Conservation (phyloP, 2,888 invertebrate species). For the Rhagonycha lutea region DNA sequence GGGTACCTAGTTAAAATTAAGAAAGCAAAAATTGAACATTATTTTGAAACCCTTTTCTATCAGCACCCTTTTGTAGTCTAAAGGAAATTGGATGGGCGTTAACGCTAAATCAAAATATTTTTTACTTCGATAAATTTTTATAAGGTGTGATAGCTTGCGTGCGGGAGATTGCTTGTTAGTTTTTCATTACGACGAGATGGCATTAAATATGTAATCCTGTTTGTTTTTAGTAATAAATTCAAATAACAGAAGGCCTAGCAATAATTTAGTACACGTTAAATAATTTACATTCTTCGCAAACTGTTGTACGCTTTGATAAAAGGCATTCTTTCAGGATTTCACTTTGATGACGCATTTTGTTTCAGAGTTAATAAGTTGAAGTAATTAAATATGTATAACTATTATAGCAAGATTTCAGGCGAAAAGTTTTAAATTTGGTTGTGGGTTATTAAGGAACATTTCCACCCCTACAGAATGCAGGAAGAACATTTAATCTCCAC, state of each 20-base stretch:
- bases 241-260: not conserved
- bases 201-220: not conserved
- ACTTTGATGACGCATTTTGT: not conserved
- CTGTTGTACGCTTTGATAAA: not conserved
- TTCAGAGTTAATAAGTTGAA: not conserved
- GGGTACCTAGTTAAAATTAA: not conserved
- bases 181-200: not conserved
- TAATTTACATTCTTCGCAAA: not conserved
- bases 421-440: conserved; percentile 1
- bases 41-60: not conserved
- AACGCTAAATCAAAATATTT: not conserved
- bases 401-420: not conserved
- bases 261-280: not conserved
- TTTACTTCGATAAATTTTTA: not conserved
- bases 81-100: not conserved
- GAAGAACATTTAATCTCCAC: conserved; percentile 26
- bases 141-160: not conserved
- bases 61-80: not conserved
- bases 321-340: not conserved
- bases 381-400: conserved; percentile 1
- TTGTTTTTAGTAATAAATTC: not conserved
- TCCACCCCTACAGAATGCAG: conserved; percentile 19
- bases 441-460: conserved; percentile 17
- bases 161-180: not conserved
- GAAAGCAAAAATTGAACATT: not conserved